Evolutionary conservation across 2,113 vertebrate genomes (phyloP), one percentile per base, ranked within the genome.

Genomic region (Chionomys nivalis): DNA sequence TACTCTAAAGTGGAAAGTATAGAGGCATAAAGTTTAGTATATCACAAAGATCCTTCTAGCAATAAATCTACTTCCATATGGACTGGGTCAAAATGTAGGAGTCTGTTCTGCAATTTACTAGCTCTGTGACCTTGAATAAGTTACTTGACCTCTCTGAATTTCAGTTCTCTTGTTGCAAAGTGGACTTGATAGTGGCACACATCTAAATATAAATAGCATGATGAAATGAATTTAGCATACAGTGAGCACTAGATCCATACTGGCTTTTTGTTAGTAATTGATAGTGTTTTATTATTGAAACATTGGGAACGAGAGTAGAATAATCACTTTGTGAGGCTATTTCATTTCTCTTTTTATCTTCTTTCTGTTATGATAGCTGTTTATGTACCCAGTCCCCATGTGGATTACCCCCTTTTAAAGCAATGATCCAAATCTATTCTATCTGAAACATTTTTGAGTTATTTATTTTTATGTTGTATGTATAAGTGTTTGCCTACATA

Each of bases 81-180:
- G 33, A 78, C 58, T 66, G 72, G 42, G 9, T 89, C 26, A 89
- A 63, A 93, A 93, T 85, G 3, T 14, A 42, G 24, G 11, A 44
- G 21, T 70, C 76, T 11, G 2, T 72, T 87, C 73, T 90, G 49
- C 75, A n/a, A 36, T 79, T 90, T 72, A 13, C 31, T 76, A 87
- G 23, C 36, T 87, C 79, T 76, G 31, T 55, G 49, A 86, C 12
- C 31, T 86, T 81, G 33, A 91, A 39, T 49, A 76, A 91, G 21
- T 92, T 90, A 33, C 13, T 79, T 90, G 87, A 73, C 42, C 26
- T 77, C 26, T 91, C 58, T 93, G 76, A 85, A 31, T 24, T n/a
- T 36, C 83, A 87, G n/a, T 75, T 83, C 83, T n/a, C 23, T 85
- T 86, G 13, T 33, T 87, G 68, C 36, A 90, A 88, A 95, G 79